Percentiles rank a stretch among this genome's conserved stretches.
Conservation (phyloP, 2,113 vertebrate genomes). For the Bubalus kerabau region DNA sequence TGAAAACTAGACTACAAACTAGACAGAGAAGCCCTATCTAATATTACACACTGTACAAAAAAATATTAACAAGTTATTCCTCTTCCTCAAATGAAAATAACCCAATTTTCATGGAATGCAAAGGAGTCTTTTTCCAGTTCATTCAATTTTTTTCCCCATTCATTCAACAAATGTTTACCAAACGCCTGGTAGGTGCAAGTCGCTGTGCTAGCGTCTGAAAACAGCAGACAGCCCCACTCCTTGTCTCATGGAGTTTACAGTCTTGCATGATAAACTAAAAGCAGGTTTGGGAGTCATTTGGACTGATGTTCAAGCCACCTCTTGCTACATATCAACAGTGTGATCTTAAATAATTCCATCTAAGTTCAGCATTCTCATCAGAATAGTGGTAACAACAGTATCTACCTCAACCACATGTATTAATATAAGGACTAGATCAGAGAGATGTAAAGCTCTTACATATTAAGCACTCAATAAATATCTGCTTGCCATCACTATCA, state of each 20-base stretch:
- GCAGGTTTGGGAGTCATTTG: background rate
- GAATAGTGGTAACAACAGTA: background rate
- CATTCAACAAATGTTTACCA: background rate
- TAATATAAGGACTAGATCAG: background rate
- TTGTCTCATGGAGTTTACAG: background rate
- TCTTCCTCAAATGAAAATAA: background rate
- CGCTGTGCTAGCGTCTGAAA: background rate
- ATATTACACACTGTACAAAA: background rate
- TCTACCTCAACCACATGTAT: background rate
- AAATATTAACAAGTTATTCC: background rate
- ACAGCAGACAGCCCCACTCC: background rate
- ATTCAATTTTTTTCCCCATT: background rate
- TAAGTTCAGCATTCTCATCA: background rate
- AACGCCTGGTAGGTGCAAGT: background rate
- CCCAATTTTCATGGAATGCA: background rate
- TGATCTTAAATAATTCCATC: background rate
- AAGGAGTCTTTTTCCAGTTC: background rate
- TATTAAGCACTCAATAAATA: background rate
- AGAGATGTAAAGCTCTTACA: background rate
- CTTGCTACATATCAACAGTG: background rate
- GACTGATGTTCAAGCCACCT: background rate
- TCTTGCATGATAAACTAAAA: background rate
- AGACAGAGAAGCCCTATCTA: background rate
- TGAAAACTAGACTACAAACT: background rate
- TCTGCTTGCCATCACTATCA: background rate